phyloP scores from a whole-genome alignment of 2,888 invertebrate genomes.

The Torymus tubicola region DNA sequence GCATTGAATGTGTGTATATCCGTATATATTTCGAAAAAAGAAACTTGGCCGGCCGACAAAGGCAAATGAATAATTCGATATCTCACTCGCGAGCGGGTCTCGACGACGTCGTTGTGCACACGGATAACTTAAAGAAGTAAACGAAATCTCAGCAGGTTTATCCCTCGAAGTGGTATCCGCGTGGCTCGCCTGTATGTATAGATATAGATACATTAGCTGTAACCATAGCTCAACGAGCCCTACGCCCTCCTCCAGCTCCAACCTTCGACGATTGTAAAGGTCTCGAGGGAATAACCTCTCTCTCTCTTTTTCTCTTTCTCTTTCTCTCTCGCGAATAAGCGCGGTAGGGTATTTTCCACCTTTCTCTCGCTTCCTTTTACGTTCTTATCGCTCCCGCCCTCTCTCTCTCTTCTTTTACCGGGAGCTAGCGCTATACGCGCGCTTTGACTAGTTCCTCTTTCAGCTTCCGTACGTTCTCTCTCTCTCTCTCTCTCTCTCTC shows the following conservation, averaged over 20 bases:
- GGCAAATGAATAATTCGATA: constrained; percentile 42
- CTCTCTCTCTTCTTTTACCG: constrained; percentile 38
- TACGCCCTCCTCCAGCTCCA: constrained; percentile 7
- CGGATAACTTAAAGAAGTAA: constrained; percentile 26
- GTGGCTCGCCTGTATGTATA: not conserved
- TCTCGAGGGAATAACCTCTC: constrained; percentile 61
- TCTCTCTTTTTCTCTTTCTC: too few relatives aligned
- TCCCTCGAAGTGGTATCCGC: constrained; percentile 28
- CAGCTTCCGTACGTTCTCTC: constrained; percentile 3
- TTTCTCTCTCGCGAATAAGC: constrained; percentile 46
- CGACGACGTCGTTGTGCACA: not conserved
- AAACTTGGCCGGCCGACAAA: not conserved
- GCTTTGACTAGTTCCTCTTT: constrained; percentile 2
- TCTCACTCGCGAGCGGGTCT: not conserved
- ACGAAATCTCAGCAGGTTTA: constrained; percentile 50
- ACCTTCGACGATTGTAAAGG: constrained; percentile 56
- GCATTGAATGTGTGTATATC: too few relatives aligned
- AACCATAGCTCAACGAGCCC: constrained; percentile 45
- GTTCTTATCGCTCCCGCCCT: not conserved
- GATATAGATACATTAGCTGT: constrained; percentile 35
- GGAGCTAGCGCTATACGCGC: not conserved
- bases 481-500: constrained; percentile 6
- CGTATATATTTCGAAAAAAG: too few relatives aligned
- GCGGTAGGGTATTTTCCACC: constrained; percentile 60
- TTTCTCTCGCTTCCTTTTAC: constrained; percentile 27